These are phyloP conservation scores for Drosophila subquinaria DNA, from an alignment of 2,888 invertebrate species.

Conservation along the genomic window DNA sequence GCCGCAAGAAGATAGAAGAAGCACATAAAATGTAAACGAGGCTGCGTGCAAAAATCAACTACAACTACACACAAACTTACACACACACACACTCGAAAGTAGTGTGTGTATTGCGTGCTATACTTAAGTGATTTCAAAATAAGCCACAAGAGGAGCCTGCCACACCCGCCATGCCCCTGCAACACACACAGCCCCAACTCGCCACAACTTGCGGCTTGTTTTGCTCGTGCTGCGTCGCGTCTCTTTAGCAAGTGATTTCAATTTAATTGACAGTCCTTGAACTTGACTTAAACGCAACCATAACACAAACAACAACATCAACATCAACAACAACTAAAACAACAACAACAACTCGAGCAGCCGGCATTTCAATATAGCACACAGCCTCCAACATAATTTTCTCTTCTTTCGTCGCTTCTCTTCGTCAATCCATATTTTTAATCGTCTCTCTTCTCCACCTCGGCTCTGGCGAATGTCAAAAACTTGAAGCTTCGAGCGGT, in stretches of 20 bases:
- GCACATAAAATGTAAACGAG: conserved; percentile 40
- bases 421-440: background rate
- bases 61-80: conserved; percentile 6
- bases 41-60: conserved; percentile 57
- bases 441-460: conserved; percentile 2
- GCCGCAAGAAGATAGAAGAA: conserved; percentile 27
- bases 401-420: background rate
- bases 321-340: conserved; percentile 17
- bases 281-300: conserved; percentile 82
- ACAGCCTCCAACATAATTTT: conserved; percentile 21
- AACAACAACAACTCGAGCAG: conserved; percentile 20
- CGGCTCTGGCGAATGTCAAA: conserved; percentile 23
- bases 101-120: conserved; percentile 41
- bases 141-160: conserved; percentile 45
- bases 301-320: conserved; percentile 58
- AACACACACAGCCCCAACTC: conserved; percentile 4
- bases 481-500: conserved; percentile 24
- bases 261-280: conserved; percentile 84
- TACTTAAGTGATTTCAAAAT: conserved; percentile 62
- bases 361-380: conserved; percentile 55
- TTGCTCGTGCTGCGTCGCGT: conserved; percentile 54
- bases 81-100: background rate
- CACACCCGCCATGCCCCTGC: conserved; percentile 23
- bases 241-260: conserved; percentile 80
- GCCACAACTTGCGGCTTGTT: conserved; percentile 61